Evolutionary conservation across 2,888 invertebrate genomes (phyloP), one percentile per base, ranked within the genome.

Genomic region (Scaptodrosophila latifasciaeformis): DNA sequence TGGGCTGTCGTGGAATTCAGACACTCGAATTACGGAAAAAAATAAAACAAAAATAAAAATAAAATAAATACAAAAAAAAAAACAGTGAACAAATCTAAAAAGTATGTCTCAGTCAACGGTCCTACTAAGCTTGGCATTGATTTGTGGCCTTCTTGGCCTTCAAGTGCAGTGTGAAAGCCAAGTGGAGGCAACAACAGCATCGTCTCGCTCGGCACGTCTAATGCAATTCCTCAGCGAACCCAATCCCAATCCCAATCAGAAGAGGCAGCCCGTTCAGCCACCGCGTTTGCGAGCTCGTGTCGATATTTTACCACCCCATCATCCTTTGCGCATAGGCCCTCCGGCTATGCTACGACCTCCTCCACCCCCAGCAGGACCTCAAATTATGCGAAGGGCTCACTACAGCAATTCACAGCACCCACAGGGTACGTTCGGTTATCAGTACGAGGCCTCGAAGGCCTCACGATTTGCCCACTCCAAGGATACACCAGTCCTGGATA

Each of bases 321-420:
- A 50, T 1, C 54, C 50, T 5, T 50, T 24, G 7, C 24, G 24
- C 4, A 5, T 7, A 24, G 24, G 24, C 3, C 24, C 24, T 3
- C 24, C 24, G 15, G 13, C 43, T 4, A 40, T 42, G 1, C 43
- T 62, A 43, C 42, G 70, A 5, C 53, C 64, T 0, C 67, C 65
- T 2, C 39, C 53, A 2, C 59, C 59, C 10, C 58, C 62, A 15
- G 59, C 65, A 1, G 80, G 64, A 2, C 65, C 67, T 4, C 80
- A 76, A 31, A 53, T 81, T 19, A 61, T 76, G 24, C 70, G 82
- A 0, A 70, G 83, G 2, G 72, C 78, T 2, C 76, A 75, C 6
- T 71, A 65, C 43, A 61, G 59, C 9, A 47, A 67, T 34, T 58
- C 63, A 2, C 40, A 19, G 10, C 51, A 39, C 29, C 55, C 59